Evolutionary conservation across 2,113 vertebrate genomes (phyloP).

Genomic region (Narcine bancroftii): DNA sequence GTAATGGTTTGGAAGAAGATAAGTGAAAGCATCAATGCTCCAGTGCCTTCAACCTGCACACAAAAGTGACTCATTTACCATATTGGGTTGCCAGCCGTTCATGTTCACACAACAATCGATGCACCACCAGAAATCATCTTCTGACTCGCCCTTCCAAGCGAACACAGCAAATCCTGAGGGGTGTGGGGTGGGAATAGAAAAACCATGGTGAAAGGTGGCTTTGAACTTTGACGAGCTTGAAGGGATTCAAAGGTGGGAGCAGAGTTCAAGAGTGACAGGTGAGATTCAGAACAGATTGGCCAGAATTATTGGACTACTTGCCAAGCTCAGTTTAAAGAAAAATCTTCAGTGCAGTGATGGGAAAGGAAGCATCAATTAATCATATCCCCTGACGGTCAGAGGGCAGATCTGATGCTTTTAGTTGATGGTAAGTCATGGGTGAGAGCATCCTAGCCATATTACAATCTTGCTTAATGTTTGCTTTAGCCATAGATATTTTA

Average conservation of each 20-base stretch:
- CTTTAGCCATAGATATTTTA: neutral
- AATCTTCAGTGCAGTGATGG: neutral
- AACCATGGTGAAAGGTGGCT: neutral
- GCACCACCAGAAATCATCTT: constrained; percentile 99
- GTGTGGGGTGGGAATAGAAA: neutral
- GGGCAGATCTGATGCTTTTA: neutral
- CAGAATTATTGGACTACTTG: neutral
- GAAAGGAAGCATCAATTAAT: neutral
- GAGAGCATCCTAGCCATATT: neutral
- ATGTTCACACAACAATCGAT: constrained; percentile 91
- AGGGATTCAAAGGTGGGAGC: neutral
- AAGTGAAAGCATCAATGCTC: neutral
- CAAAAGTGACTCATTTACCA: constrained; percentile 61
- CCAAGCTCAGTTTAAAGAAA: neutral
- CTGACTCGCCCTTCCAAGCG: constrained; percentile 96
- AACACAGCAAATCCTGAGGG: constrained; percentile 83
- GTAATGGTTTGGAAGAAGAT: neutral
- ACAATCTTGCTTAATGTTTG: neutral
- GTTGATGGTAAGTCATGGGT: neutral
- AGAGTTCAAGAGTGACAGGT: neutral
- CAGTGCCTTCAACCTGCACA: neutral
- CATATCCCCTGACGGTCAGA: neutral
- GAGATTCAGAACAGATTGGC: neutral
- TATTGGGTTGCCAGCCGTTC: constrained; percentile 93
- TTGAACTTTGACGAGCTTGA: neutral